Evolutionary conservation across 2,888 invertebrate species (phyloP), one percentile per base, ranked within the genome.

Genomic region (Chironomus tentans): DNA sequence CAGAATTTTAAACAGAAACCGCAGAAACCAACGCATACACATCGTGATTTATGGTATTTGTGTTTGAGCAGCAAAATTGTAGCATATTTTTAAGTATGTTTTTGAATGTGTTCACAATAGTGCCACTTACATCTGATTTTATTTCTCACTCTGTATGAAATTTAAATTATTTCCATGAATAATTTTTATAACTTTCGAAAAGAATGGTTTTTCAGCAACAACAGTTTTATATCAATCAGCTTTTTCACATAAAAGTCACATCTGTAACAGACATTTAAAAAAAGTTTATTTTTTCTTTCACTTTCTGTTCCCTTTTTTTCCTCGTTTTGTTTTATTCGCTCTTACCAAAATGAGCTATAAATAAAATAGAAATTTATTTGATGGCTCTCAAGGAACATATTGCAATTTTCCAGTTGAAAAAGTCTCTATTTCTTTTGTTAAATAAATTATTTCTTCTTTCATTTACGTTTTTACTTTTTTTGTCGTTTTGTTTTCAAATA

Each of bases 191-290:
- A 28, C 28, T 28, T 28, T 28, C 5, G n/a, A 1, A 4, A 28
- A 5, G 5, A 28, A 28, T 4, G 3, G 28, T 38, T 38, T 38
- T 38, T 10, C 7, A 10, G 38, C 38, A 38, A 38, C 38, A 38
- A 38, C 22, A 21, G 24, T 65, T 65, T 18, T 24, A 18, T 65
- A 13, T 65, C 65, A 65, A 65, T 65, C 65, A 65, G 7, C 10
- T 22, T 65, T 65, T 65, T 65, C 65, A 21, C 65, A 65, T 65
- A 65, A 65, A 65, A 65, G 65, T 65, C 24, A 65, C 65, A 65
- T 21, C 65, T 65, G 65, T 2, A 65, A 5, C 10, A 24, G 65
- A 24, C 65, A 24, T 65, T 24, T 22, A 21, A 13, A 24, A 22
- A 65, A 24, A 65, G 22, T 7, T 2, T 2, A 4, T 65, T 65